Evolutionary conservation across 2,797 vertebrate species (phyloP).

Genomic region (Melopsittacus undulatus): DNA sequence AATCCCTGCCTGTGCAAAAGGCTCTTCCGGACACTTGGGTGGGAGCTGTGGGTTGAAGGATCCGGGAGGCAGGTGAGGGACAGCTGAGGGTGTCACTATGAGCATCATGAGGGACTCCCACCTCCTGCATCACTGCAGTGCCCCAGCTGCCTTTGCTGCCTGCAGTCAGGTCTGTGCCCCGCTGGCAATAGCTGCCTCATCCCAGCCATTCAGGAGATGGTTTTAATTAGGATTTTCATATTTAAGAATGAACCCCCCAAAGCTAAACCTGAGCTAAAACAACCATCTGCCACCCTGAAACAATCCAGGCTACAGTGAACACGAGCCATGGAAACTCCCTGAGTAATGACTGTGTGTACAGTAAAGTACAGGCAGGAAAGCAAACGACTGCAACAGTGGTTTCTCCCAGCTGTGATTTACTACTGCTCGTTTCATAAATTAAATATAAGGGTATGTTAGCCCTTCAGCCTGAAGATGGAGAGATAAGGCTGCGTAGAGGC

Average conservation of each 20-base stretch:
- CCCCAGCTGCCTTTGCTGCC: neutral
- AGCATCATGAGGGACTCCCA: neutral
- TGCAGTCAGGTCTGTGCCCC: fast-evolving
- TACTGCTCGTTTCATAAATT: neutral
- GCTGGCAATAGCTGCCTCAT: fast-evolving
- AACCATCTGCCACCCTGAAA: neutral
- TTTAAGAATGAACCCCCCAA: neutral
- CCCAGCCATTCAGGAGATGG: neutral
- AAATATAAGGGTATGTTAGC: neutral
- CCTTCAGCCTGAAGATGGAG: neutral
- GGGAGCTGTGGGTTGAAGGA: neutral
- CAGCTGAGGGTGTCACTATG: fast-evolving
- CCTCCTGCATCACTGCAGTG: neutral
- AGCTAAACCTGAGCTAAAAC: neutral
- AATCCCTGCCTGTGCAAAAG: neutral
- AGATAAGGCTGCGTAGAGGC: neutral
- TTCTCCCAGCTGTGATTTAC: neutral
- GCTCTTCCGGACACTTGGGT: fast-evolving
- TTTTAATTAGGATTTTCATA: neutral
- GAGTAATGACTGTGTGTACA: too few species aligned
- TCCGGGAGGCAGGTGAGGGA: fast-evolving
- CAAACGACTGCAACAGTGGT: neutral
- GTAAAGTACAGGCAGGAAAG: neutral
- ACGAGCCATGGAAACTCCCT: neutral
- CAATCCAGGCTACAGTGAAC: neutral